Percentiles rank a stretch among this genome's conserved stretches.
Evolutionary conservation across 2,113 vertebrate species (phyloP).

Genomic region (Empidonax traillii): DNA sequence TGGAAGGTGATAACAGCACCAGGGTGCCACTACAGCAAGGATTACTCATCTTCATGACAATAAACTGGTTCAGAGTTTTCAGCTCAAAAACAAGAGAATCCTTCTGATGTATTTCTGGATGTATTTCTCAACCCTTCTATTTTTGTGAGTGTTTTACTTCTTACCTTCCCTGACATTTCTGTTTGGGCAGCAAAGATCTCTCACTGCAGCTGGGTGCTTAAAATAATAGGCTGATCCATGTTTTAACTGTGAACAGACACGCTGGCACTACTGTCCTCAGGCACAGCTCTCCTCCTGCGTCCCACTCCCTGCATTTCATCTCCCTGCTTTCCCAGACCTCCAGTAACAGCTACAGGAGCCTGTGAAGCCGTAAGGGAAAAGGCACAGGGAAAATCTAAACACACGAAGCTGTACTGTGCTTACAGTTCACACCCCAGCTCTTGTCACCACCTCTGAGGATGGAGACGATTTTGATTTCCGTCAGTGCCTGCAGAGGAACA

Average conservation of each 20-base stretch:
- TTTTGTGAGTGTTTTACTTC: not conserved
- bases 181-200: not conserved
- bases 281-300: not conserved
- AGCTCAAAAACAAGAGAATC: not conserved
- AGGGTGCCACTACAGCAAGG: not conserved
- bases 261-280: not conserved
- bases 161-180: not conserved
- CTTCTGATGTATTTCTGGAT: not conserved
- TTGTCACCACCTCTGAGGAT: not conserved
- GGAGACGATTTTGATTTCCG: not conserved
- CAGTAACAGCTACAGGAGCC: not conserved
- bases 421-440: not conserved
- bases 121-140: accelerated
- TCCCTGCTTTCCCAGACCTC: not conserved
- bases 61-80: not conserved
- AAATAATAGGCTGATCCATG: not conserved
- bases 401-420: not conserved
- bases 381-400: not conserved
- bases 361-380: not conserved
- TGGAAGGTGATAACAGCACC: accelerated
- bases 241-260: too few species aligned
- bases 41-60: not conserved
- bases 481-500: not conserved
- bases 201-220: not conserved
- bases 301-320: not conserved